Conservation (phyloP, 2,888 invertebrate species). For the Abrostola triplasia region DNA sequence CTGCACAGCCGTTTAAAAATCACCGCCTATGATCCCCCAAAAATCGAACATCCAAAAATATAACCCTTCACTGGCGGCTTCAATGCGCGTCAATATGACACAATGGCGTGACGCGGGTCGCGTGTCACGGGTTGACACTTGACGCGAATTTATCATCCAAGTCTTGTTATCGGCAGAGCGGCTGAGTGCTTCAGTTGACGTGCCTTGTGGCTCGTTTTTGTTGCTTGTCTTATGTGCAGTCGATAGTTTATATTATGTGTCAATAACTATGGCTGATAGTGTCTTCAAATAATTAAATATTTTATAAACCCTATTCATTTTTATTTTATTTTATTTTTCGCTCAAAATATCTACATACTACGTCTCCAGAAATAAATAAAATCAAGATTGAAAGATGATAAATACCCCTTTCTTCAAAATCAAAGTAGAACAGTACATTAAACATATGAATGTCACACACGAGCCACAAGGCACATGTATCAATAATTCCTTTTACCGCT, state of each 20-base stretch:
- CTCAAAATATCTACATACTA: too few species aligned
- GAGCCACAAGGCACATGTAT: neutral
- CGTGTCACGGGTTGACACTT: conserved; percentile 53
- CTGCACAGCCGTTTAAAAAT: conserved; percentile 36
- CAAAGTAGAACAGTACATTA: neutral
- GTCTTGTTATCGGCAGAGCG: conserved; percentile 72
- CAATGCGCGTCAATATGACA: conserved; percentile 65
- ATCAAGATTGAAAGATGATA: too few species aligned
- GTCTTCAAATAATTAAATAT: too few species aligned
- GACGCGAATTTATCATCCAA: conserved; percentile 72
- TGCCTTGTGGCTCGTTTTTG: conserved; percentile 39
- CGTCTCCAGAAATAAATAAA: too few species aligned
- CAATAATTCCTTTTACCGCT: conserved; percentile 14
- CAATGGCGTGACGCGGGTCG: conserved; percentile 72
- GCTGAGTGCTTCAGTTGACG: conserved; percentile 49
- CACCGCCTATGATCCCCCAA: conserved; percentile 46
- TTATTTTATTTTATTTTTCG: too few species aligned
- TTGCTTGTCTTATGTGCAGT: conserved; percentile 19
- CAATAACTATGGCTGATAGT: neutral
- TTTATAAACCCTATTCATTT: too few species aligned
- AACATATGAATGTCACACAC: neutral
- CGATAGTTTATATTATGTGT: neutral
- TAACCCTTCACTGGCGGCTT: conserved; percentile 60
- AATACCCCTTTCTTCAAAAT: too few species aligned
- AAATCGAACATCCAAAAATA: conserved; percentile 61